These are phyloP conservation scores for Drosophila yakuba DNA, from an alignment of 1,140 invertebrate species.

Conservation along the genomic window DNA sequence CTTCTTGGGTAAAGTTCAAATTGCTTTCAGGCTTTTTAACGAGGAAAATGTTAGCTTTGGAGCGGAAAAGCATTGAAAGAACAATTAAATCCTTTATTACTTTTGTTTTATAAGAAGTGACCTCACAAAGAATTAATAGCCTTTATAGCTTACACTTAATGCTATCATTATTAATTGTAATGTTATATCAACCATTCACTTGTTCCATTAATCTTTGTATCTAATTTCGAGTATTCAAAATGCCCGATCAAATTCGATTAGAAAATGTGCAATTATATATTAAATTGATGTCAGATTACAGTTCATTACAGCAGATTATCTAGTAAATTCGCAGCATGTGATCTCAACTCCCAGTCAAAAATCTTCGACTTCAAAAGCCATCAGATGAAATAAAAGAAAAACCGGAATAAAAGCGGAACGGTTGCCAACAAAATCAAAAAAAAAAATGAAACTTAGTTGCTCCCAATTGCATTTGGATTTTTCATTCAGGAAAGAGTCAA, in stretches of 20 bases:
- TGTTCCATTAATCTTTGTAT: background rate
- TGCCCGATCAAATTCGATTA: conserved; percentile 5
- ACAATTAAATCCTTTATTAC: background rate
- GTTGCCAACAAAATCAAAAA: conserved; percentile 39
- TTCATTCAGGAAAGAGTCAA: conserved; percentile 42
- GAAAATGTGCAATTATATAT: conserved; percentile 21
- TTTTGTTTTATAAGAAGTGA: background rate
- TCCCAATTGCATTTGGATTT: conserved; percentile 41
- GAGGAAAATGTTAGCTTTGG: background rate
- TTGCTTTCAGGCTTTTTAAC: conserved; percentile 27
- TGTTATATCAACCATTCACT: background rate
- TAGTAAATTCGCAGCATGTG: conserved; percentile 20
- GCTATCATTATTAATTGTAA: background rate
- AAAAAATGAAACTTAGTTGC: conserved; percentile 25
- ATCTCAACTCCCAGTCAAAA: conserved; percentile 20
- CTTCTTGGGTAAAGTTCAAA: conserved; percentile 43
- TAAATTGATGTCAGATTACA: conserved; percentile 29
- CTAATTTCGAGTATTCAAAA: background rate
- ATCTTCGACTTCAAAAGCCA: conserved; percentile 32
- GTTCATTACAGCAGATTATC: conserved; percentile 35
- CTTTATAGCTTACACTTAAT: too few relatives aligned
- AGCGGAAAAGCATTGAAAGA: conserved; percentile 16
- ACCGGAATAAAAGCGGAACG: conserved; percentile 44
- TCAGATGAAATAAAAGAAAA: conserved; percentile 24
- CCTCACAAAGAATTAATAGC: too few relatives aligned